Conservation (phyloP, 2,888 invertebrate species). For the Polyommatus iphigenia region DNA sequence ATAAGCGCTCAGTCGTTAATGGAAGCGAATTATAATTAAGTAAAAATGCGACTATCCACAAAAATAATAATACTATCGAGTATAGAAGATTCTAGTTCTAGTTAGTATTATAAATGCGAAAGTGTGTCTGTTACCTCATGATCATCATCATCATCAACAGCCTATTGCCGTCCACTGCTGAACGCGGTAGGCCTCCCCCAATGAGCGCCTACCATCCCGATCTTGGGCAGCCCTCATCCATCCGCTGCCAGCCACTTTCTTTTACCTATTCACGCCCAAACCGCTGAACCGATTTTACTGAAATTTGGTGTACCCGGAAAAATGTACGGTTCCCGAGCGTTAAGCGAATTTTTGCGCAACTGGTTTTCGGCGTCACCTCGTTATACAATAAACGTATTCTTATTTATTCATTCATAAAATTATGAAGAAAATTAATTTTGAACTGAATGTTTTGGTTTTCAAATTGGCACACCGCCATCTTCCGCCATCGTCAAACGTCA, state of each 20-base stretch:
- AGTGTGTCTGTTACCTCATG: background rate
- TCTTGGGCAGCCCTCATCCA: too few relatives aligned
- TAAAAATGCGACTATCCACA: too few relatives aligned
- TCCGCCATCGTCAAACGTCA: slow-evolving; percentile 3
- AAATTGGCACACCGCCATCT: background rate
- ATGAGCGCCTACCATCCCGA: too few relatives aligned
- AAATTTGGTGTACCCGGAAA: background rate
- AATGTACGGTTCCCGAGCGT: background rate
- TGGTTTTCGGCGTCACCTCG: background rate
- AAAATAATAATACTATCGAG: too few relatives aligned
- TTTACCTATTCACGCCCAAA: background rate
- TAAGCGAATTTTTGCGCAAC: background rate
- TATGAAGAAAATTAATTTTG: background rate
- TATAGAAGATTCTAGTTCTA: too few relatives aligned
- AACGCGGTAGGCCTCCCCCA: too few relatives aligned
- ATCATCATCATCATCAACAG: too few relatives aligned
- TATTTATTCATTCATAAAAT: slow-evolving; percentile 2
- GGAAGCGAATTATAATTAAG: too few relatives aligned
- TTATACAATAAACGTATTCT: background rate
- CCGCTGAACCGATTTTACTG: background rate
- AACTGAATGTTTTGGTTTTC: background rate
- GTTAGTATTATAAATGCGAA: background rate
- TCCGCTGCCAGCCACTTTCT: too few relatives aligned
- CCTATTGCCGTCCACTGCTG: too few relatives aligned
- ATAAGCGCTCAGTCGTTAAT: too few relatives aligned